Evolutionary conservation across 2,797 vertebrate genomes (phyloP), one percentile per base, ranked within the genome.

Genomic region (Helicolenus hilgendorfi): DNA sequence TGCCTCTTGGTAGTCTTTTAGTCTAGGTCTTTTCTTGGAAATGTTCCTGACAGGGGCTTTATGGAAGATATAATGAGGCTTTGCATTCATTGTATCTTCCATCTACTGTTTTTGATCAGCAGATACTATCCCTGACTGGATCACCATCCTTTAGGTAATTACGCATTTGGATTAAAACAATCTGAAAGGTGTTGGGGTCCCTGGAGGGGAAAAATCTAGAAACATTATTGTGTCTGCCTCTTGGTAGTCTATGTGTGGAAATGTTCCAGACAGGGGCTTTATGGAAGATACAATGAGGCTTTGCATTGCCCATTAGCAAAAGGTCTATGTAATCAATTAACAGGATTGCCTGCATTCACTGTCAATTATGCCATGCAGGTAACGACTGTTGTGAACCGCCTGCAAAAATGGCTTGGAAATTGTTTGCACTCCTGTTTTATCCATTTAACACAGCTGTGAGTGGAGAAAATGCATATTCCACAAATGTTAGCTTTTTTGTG

Each of bases 241-340:
- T 86, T 20, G 76, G 36, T 73, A 10, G 74, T 77, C 72, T 73
- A 75, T 81, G 83, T 65, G 29, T 76, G 74, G 33, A 75, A 88
- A 89, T 69, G 75, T 38, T 85, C 74, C 65, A 88, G 89, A 65
- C 89, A 87, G 73, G 15, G 38, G 49, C 81, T 90, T 78, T 83
- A 87, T 84, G 58, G 79, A 77, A 81, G 89, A 84, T 77, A 91
- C 89, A 88, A 89, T 79, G 74, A 89, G 70, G 56, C 90, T 93
- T 91, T 93, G 85, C 86, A 90, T 94, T 94, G 90, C 77, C 87
- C 89, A 95, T 95, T 94, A 95, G 77, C 58, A 33, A 33, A 45
- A 59, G 83, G 75, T 81, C 91, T 53, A 13, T 70, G 86, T 89
- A 93, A 96, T 95, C 95, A 96, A 94, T 96, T 95, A 94, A 89